Evolutionary conservation across 2,888 invertebrate genomes (phyloP).

Genomic region (Orgyia antiqua): DNA sequence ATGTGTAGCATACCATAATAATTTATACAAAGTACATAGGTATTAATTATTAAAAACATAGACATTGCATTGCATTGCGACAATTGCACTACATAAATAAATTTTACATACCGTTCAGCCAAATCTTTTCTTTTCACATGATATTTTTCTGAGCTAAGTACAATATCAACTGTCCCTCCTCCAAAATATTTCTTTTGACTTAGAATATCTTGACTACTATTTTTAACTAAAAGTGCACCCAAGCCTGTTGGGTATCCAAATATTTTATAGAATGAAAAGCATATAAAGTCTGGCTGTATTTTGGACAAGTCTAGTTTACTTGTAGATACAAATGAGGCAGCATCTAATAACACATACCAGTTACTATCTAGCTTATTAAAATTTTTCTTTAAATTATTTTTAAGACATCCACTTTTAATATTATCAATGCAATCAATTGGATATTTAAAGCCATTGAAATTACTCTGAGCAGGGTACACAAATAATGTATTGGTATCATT

Average conservation of each 20-base stretch:
- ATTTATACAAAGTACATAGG: no score
- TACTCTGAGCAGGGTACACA: slow-evolving; percentile 94
- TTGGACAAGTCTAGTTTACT: slow-evolving; percentile 85
- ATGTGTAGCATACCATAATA: no score
- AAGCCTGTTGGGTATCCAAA: slow-evolving; percentile 97
- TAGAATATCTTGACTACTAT: slow-evolving; percentile 78
- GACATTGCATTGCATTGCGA: no score
- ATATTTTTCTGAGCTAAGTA: slow-evolving; percentile 83
- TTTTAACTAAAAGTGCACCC: slow-evolving; percentile 90
- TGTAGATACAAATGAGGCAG: slow-evolving; percentile 89
- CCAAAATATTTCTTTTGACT: slow-evolving; percentile 89
- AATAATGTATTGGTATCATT: slow-evolving; percentile 78
- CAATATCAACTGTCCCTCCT: slow-evolving; percentile 95
- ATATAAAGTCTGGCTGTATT: slow-evolving; percentile 91
- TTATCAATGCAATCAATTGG: slow-evolving; percentile 84
- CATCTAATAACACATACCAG: slow-evolving; percentile 91
- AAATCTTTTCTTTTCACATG: slow-evolving; percentile 83
- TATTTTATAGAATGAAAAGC: slow-evolving; percentile 97
- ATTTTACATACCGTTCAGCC: slow-evolving; percentile 89
- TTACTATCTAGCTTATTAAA: slow-evolving; percentile 59
- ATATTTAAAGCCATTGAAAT: slow-evolving; percentile 95
- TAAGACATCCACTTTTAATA: slow-evolving; percentile 79
- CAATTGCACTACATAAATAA: no score
- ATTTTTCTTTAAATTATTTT: slow-evolving; percentile 52
- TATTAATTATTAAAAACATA: no score